These are phyloP conservation scores for Acanthopagrus latus DNA, from an alignment of 2,797 vertebrate genomes.

Conservation along the genomic window DNA sequence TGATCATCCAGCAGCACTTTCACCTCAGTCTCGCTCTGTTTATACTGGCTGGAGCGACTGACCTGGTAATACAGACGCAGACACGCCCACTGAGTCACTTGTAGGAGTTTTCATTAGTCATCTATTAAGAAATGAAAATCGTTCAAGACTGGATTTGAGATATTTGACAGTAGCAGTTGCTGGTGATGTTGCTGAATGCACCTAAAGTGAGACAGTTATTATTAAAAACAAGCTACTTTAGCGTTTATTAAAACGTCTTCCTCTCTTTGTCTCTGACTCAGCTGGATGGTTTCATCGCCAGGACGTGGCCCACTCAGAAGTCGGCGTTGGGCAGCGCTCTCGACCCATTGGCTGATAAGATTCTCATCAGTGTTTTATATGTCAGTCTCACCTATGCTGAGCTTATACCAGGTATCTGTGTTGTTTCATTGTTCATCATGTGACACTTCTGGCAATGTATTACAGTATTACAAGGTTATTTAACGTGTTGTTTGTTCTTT, in stretches of 20 bases:
- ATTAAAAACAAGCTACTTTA: not conserved
- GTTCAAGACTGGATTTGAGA: no score
- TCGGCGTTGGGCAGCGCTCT: slow-evolving; percentile 97
- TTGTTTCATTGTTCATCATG: not conserved
- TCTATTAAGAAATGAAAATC: no score
- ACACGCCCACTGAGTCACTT: not conserved
- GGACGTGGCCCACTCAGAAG: slow-evolving; percentile 97
- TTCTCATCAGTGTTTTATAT: slow-evolving; percentile 97
- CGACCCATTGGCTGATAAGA: slow-evolving; percentile 98
- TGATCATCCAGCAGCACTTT: slow-evolving; percentile 95
- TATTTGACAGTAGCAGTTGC: no score
- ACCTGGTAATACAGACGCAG: slow-evolving; percentile 86
- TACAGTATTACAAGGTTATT: not conserved
- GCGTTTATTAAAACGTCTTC: not conserved
- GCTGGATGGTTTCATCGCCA: slow-evolving; percentile 97
- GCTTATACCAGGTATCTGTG: slow-evolving; percentile 93
- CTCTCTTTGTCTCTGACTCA: slow-evolving; percentile 61
- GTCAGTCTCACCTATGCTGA: slow-evolving; percentile 94
- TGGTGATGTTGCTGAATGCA: no score
- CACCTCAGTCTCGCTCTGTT: slow-evolving; percentile 93
- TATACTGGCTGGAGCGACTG: slow-evolving; percentile 92
- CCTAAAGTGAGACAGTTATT: no score
- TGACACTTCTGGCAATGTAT: not conserved
- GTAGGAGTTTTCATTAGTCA: not conserved
- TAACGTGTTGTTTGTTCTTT: not conserved